phyloP scores from a whole-genome alignment of 2,888 invertebrate genomes.

The Drosophila greeni region DNA sequence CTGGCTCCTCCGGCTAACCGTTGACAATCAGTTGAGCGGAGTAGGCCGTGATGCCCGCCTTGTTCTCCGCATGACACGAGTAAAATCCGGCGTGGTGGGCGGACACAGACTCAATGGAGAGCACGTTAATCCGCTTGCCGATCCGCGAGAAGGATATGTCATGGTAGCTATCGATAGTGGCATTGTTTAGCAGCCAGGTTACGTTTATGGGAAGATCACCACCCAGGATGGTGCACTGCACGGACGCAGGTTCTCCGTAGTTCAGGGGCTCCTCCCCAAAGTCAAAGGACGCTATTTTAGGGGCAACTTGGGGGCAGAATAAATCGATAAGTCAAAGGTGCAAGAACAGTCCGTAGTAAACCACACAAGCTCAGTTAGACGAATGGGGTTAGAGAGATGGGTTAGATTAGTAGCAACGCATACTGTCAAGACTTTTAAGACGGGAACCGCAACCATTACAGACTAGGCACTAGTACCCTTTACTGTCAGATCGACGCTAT shows the following conservation, averaged over 20 bases:
- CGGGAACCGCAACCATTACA: constrained; percentile 22
- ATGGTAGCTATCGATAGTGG: constrained; percentile 75
- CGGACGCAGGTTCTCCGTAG: constrained; percentile 82
- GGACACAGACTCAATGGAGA: constrained; percentile 81
- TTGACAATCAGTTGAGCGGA: constrained; percentile 82
- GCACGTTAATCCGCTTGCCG: constrained; percentile 83
- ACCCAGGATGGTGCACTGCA: constrained; percentile 82
- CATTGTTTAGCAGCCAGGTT: constrained; percentile 81
- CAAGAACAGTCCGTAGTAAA: constrained; percentile 11
- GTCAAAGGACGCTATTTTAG: constrained; percentile 81
- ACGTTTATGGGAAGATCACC: constrained; percentile 84
- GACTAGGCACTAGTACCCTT: constrained; percentile 79
- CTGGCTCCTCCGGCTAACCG: constrained; percentile 76
- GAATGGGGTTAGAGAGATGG: constrained; percentile 14
- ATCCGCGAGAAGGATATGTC: constrained; percentile 81
- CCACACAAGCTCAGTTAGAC: constrained; percentile 23
- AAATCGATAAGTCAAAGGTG: not conserved
- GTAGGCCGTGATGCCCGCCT: constrained; percentile 81
- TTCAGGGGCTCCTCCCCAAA: constrained; percentile 83
- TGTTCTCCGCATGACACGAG: constrained; percentile 85
- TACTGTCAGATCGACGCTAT: constrained; percentile 82
- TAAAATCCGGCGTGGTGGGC: constrained; percentile 83
- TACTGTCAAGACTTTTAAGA: constrained; percentile 10
- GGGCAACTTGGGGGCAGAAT: constrained; percentile 77
- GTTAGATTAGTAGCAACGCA: constrained; percentile 38